Evolutionary conservation across 2,888 invertebrate genomes (phyloP).

Genomic region (Neoascia interrupta): DNA sequence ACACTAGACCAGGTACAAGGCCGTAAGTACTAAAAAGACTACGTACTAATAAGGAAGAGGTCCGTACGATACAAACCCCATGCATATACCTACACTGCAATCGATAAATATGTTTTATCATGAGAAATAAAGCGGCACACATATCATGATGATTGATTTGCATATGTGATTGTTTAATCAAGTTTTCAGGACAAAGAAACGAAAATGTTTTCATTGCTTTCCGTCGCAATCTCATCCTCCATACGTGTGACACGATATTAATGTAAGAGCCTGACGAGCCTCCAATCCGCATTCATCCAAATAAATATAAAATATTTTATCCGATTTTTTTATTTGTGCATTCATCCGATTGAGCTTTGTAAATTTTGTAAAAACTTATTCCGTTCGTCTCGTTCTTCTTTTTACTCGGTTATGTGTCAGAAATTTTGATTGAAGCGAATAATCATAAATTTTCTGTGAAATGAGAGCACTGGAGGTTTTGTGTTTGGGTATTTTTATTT

Average conservation of each 20-base stretch:
- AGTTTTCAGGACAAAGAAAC: constrained; percentile 52
- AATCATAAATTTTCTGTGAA: constrained; percentile 11
- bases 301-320: constrained; percentile 55
- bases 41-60: no score
- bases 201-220: constrained; percentile 49
- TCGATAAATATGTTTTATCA: no score
- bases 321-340: constrained; percentile 36
- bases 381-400: constrained; percentile 5
- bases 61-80: no score
- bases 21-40: no score
- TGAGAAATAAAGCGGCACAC: not conserved
- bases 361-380: constrained; percentile 52
- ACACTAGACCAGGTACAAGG: no score
- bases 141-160: constrained; percentile 76
- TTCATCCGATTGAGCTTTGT: constrained; percentile 38
- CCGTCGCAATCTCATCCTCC: not conserved
- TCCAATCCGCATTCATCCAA: constrained; percentile 15
- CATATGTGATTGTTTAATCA: constrained; percentile 76
- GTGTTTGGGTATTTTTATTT: constrained; percentile 7
- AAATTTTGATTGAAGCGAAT: constrained; percentile 42
- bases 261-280: constrained; percentile 34
- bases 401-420: not conserved
- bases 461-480: not conserved
- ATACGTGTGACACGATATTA: not conserved
- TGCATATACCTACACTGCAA: no score